Evolutionary conservation across 2,113 vertebrate species (phyloP), one percentile per base, ranked within the genome.

Genomic region (Poeciliopsis occidentalis): DNA sequence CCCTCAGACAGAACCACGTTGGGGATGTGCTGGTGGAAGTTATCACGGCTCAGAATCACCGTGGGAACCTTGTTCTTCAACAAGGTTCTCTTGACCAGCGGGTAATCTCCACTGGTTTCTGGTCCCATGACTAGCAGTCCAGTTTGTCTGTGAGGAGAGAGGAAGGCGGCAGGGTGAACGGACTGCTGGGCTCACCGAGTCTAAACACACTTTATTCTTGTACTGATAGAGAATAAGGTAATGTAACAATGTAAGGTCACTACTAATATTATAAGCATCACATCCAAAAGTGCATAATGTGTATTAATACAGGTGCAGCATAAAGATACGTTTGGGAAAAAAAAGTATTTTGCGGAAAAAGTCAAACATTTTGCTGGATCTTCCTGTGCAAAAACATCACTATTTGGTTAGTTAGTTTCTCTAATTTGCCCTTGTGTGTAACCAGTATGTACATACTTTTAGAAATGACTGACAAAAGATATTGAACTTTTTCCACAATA

Each of bases 121-220:
- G 82, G 90, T 22, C 95, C 97, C 91, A 98, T 91, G 34, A 97
- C 0, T 74, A 99, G 76, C 8, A 97, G 73, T 12, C 96, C 96
- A 0, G 96, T 97, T 69, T 79, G 91, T 66, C 95, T 96, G 77
- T 11, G 30, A 26, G 34, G 63, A 67, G 2, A 30, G 19, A 54
- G 1, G 13, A 41, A 41, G 39, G 13, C 13, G 13, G 13, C 39
- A 41, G 39, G 4, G 39, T 67, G 85, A 10, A 37, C 34, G 10
- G 34, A 37, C 32, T 72, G 60, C 70, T 29, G 6, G 10, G 70
- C 39, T 72, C 34, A 41, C 61, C 51, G 73, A 74, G 64, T 15
- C 76, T 70, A 85, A 32, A 47, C 69, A 67, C 74, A 76, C 77
- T 31, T 44, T 64, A 72, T 75, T 75, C 62, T 69, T 65, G 31